Conservation (phyloP, 2,888 invertebrate species). For the Epiblema foenella region DNA sequence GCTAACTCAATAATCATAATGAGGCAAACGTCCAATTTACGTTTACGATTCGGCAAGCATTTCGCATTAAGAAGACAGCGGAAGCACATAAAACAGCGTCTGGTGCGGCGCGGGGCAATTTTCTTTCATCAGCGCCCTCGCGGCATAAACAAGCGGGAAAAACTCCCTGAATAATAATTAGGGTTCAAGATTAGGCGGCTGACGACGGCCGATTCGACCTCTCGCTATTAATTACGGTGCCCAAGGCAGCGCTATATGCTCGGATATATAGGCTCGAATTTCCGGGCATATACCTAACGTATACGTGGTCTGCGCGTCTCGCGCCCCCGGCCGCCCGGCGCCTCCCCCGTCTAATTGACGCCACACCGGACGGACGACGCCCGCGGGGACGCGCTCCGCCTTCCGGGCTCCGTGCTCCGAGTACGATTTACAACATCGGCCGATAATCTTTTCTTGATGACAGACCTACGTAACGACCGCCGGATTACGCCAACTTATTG, state of each 20-base stretch:
- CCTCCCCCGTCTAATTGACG: slow-evolving; percentile 80
- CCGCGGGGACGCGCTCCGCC: slow-evolving; percentile 75
- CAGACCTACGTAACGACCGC: slow-evolving; percentile 51
- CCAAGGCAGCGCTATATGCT: slow-evolving; percentile 56
- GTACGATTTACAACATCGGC: slow-evolving; percentile 77
- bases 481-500: slow-evolving; percentile 44
- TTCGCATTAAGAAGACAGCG: slow-evolving; percentile 47
- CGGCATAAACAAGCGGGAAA: slow-evolving; percentile 61
- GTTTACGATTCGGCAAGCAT: slow-evolving; percentile 63
- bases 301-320: slow-evolving; percentile 63
- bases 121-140: slow-evolving; percentile 62
- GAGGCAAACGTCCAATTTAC: slow-evolving; percentile 65
- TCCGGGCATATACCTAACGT: slow-evolving; percentile 69
- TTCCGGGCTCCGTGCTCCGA: slow-evolving; percentile 67
- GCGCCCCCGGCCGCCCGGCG: slow-evolving; percentile 57
- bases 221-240: slow-evolving; percentile 75
- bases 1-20: slow-evolving; percentile 57
- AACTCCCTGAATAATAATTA: slow-evolving; percentile 65
- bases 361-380: slow-evolving; percentile 73
- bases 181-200: slow-evolving; percentile 53
- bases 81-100: slow-evolving; percentile 50
- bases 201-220: slow-evolving; percentile 57
- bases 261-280: slow-evolving; percentile 73
- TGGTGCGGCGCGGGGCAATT: slow-evolving; percentile 50
- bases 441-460: slow-evolving; percentile 83